Conservation (phyloP, 2,888 invertebrate genomes). For the Drosophila bunnanda region DNA sequence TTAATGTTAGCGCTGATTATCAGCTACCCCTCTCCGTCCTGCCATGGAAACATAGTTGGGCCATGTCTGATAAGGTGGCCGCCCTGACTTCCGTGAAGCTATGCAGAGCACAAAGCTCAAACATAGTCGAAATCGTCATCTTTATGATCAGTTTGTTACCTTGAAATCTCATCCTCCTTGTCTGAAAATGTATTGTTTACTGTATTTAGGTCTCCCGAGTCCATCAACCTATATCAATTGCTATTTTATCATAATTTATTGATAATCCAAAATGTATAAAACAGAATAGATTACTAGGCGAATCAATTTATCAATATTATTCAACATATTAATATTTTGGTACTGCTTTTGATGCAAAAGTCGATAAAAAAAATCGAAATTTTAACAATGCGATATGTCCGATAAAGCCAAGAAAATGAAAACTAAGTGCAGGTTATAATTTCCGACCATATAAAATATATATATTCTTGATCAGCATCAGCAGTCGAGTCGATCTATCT, state of each 20-base stretch:
- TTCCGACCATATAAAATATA: too few species aligned
- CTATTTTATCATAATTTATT: background rate
- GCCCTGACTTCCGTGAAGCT: constrained; percentile 53
- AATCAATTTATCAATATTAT: too few species aligned
- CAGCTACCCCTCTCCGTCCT: constrained; percentile 12
- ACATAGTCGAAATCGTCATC: background rate
- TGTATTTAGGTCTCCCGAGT: background rate
- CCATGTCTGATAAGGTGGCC: constrained; percentile 53
- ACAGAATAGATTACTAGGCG: too few species aligned
- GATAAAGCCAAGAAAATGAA: too few species aligned
- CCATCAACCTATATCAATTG: background rate
- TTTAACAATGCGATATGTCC: too few species aligned
- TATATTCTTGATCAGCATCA: too few species aligned
- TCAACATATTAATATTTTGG: too few species aligned
- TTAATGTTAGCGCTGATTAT: constrained; percentile 29
- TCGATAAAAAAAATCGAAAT: too few species aligned
- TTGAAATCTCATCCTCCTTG: background rate
- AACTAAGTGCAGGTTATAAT: too few species aligned
- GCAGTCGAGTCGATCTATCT: too few species aligned
- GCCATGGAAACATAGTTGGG: constrained; percentile 1
- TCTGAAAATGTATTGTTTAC: background rate
- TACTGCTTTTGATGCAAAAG: too few species aligned
- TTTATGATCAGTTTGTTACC: background rate
- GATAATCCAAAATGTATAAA: background rate
- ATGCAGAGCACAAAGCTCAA: background rate